Base-by-base conservation (phyloP, 1,140 invertebrate species). In the Bicyclus anynana region DNA sequence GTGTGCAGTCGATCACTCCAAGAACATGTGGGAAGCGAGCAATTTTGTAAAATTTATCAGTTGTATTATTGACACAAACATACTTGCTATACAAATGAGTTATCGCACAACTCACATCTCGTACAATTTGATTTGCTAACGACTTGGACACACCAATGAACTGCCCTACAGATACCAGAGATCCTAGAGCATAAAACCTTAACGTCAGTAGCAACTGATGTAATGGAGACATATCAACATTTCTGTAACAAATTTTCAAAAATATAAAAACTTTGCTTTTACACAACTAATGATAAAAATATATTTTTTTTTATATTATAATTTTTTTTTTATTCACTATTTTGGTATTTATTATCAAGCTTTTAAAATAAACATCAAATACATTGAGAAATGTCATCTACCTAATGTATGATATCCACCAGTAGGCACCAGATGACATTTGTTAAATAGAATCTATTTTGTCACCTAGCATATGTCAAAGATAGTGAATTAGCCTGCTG, bases 1-100 rank as follows among this genome's bases (percentile, higher is more conserved):
- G 79, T 18, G 77, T 87, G 16, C 87, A 74, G 65, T 89, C 86
- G 21, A 90, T 68, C 20, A 69, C 74, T 40, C 84, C 87, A 21
- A 85, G 52, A 29, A 88, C 81, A 48, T 71, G 53, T 14, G 87
- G 82, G 61, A 89, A 85, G 23, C 54, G 29, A 14, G 46, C 58
- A 12, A 67, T 59, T 9, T 49, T 14, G 44, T 66, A 53, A 50
- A 69, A 69, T 1, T 57, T 18, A 23, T 63, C 51, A 20, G 26
- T 35, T 17, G 12, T 62, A 5, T 60, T 51, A 14, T 59, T 61
- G 6, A 65, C 23, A 53, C 18, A 53, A 49, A 67, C 54, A 38
- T 66, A 68, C 29, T 63, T 60, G 10, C 20, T n/a, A 44, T 71
- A 67, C 14, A 71, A 21, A 4, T 23, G 9, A 9, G 62, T 54